phyloP scores from a whole-genome alignment of 2,797 vertebrate species.

The Sciurus carolinensis region DNA sequence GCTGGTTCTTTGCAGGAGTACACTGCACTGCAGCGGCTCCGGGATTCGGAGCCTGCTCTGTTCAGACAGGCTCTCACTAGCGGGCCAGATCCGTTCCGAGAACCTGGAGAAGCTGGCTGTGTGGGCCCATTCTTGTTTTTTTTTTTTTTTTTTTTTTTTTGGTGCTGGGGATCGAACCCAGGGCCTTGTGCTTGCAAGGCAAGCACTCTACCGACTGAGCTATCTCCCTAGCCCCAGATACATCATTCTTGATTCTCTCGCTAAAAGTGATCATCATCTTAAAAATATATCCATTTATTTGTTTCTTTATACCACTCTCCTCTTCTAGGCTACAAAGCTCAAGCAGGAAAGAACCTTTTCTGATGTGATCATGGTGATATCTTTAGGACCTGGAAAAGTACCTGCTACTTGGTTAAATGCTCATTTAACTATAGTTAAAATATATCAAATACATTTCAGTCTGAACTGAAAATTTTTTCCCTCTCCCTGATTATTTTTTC shows the following conservation, averaged over 20 bases:
- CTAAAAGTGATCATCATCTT: neutral
- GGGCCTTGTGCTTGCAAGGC: no score
- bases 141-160: no score
- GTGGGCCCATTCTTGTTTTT: neutral
- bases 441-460: neutral
- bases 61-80: no score
- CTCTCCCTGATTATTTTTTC: neutral
- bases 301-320: neutral
- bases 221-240: neutral
- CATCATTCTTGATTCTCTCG: neutral
- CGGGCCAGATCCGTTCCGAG: no score
- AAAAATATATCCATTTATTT: neutral
- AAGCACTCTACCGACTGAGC: no score
- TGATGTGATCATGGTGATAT: neutral
- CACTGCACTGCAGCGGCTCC: no score
- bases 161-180: no score
- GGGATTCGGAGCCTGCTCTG: no score
- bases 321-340: neutral
- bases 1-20: no score
- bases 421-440: neutral
- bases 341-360: neutral
- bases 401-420: neutral
- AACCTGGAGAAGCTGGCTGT: no score
- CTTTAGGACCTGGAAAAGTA: neutral
- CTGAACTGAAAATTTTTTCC: neutral